Evolutionary conservation across 2,113 vertebrate species (phyloP).

Genomic region (Callaeas wilsoni): DNA sequence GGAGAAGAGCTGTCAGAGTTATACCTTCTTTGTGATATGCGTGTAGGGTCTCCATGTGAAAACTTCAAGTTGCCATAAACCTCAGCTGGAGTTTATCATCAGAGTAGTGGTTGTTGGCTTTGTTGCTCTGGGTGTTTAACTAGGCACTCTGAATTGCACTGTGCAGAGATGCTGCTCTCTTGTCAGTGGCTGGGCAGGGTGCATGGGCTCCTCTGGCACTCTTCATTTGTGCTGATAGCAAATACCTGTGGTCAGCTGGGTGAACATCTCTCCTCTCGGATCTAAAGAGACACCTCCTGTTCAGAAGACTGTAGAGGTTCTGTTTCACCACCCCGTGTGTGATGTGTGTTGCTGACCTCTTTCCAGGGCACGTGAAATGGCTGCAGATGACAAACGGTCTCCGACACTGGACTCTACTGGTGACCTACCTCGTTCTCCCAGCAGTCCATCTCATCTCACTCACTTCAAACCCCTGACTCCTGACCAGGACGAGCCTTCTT

Average conservation of each 20-base stretch:
- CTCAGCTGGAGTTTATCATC: neutral
- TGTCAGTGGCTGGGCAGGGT: neutral
- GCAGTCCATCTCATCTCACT: constrained; percentile 91
- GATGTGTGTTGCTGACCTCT: neutral
- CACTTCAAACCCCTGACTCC: constrained; percentile 97
- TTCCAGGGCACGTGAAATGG: constrained; percentile 84
- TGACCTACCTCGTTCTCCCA: constrained; percentile 80
- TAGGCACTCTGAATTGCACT: neutral
- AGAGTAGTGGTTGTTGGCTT: neutral
- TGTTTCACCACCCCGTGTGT: neutral
- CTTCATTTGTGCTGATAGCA: neutral
- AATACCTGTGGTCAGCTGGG: neutral
- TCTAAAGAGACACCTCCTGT: neutral
- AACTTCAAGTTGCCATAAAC: neutral
- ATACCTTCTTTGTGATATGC: neutral
- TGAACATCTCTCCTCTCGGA: neutral
- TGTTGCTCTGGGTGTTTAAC: neutral
- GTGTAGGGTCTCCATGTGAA: neutral
- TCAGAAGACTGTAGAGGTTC: neutral
- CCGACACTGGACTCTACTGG: constrained; percentile 78
- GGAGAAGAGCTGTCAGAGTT: neutral
- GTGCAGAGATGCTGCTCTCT: neutral
- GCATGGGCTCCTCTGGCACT: neutral
- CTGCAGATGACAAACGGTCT: constrained; percentile 87
- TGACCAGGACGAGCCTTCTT: constrained; percentile 93